phyloP scores from a whole-genome alignment of 2,797 vertebrate genomes.

The Semotilus atromaculatus region DNA sequence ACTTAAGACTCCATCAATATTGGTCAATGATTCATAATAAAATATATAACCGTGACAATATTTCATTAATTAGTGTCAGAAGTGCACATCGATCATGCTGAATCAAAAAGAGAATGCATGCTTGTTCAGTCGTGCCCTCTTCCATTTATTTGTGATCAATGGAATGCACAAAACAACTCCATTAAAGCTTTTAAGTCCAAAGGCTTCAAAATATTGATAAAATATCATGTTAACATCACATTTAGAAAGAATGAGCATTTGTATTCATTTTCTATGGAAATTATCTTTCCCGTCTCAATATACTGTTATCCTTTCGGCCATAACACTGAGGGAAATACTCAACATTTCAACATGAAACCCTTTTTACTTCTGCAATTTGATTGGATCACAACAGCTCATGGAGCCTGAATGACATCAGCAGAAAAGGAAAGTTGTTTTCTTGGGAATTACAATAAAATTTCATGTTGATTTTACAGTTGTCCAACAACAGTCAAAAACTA shows the following conservation, averaged over 20 bases:
- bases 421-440: no score
- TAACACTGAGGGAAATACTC: not conserved
- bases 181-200: not conserved
- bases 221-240: not conserved
- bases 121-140: not conserved
- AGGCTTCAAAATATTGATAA: not conserved
- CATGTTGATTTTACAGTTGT: no score
- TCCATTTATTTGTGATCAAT: not conserved
- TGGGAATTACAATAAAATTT: no score
- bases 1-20: not conserved
- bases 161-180: not conserved
- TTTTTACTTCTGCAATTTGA: no score
- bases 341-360: no score
- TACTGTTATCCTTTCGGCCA: not conserved
- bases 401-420: no score
- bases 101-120: not conserved
- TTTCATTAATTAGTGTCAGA: not conserved
- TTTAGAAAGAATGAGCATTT: not conserved
- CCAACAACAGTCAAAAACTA: no score
- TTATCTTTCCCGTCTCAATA: not conserved
- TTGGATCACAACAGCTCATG: no score
- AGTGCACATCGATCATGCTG: not conserved
- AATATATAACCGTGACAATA: not conserved
- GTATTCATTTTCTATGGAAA: not conserved
- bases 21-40: not conserved